phyloP scores from a whole-genome alignment of 2,797 vertebrate species.

The Apogon hyalosoma region DNA sequence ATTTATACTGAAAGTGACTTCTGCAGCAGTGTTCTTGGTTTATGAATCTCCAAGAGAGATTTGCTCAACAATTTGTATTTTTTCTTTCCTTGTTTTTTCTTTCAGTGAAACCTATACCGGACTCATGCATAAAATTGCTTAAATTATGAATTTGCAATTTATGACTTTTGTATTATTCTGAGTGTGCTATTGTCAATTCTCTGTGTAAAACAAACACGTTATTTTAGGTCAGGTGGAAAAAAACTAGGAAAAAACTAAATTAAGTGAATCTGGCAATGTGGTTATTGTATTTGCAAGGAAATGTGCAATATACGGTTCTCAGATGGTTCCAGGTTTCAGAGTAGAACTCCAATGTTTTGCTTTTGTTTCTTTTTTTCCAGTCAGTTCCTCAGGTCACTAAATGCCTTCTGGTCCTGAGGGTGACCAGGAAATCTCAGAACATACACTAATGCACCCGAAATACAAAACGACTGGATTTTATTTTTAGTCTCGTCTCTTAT shows the following conservation, averaged over 20 bases:
- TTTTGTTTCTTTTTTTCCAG: constrained; percentile 55
- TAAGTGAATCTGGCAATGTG: constrained; percentile 62
- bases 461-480: constrained; percentile 71
- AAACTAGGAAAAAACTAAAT: constrained; percentile 22
- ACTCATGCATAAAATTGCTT: constrained; percentile 51
- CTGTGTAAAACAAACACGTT: constrained; percentile 57
- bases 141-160: constrained; percentile 57
- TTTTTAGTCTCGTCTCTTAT: constrained; percentile 48
- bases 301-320: constrained; percentile 86
- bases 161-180: constrained; percentile 43
- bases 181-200: constrained; percentile 58
- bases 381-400: constrained; percentile 85
- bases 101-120: constrained; percentile 32
- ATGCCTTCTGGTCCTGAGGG: constrained; percentile 80
- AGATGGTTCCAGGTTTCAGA: constrained; percentile 75
- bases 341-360: constrained; percentile 55
- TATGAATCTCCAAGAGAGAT: constrained; percentile 42
- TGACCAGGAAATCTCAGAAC: constrained; percentile 81
- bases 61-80: constrained; percentile 14
- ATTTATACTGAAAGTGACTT: constrained; percentile 71
- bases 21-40: constrained; percentile 56
- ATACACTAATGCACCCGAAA: constrained; percentile 80
- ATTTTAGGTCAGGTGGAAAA: constrained; percentile 33
- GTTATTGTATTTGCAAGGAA: constrained; percentile 80
- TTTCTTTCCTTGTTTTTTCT: constrained; percentile 5